These are phyloP conservation scores for Linnaemya tessellans DNA, from an alignment of 2,888 invertebrate species.

Conservation along the genomic window DNA sequence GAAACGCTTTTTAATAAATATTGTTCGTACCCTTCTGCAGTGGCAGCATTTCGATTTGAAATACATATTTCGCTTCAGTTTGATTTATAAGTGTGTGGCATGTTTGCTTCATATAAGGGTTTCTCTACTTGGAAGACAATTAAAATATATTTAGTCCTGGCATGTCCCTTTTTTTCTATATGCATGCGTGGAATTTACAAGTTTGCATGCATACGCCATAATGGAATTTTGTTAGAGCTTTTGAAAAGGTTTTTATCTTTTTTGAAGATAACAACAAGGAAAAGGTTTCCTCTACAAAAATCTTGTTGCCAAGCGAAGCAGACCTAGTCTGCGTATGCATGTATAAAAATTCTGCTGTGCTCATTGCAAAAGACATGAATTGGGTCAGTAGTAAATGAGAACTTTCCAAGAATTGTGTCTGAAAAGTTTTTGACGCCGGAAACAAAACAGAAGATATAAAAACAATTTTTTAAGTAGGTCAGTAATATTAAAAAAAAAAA, in stretches of 20 bases:
- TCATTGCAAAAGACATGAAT: constrained; percentile 1
- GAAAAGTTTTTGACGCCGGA: constrained; percentile 3
- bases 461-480: neutral
- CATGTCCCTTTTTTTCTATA: neutral
- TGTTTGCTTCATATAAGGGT: constrained; percentile 1
- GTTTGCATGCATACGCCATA: neutral
- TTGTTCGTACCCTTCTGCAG: neutral
- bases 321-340: neutral
- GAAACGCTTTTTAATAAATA: neutral
- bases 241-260: neutral
- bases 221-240: neutral
- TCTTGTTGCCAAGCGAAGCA: constrained; percentile 11
- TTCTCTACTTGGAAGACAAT: neutral
- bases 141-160: neutral
- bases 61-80: neutral
- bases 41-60: neutral
- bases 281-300: neutral
- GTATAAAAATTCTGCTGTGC: no score
- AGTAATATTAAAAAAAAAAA: neutral
- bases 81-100: neutral
- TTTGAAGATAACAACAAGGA: neutral
- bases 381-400: constrained; percentile 44
- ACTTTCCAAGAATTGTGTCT: constrained; percentile 33
- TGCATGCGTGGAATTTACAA: neutral
- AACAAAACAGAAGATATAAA: neutral